phyloP scores from a whole-genome alignment of 2,888 invertebrate genomes.

The Dermolepida albohirtum region DNA sequence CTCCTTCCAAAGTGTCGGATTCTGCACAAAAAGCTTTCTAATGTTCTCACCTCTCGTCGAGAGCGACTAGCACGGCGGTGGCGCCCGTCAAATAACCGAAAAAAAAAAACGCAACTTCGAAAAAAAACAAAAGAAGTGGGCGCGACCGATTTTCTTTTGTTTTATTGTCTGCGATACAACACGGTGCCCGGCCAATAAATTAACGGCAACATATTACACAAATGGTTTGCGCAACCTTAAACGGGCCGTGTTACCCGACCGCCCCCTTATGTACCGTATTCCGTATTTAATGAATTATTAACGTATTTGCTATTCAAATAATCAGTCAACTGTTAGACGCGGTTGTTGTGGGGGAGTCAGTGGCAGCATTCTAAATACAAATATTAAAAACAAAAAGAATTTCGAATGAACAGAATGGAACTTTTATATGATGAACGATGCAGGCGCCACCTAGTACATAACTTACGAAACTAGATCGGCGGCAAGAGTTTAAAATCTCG shows the following conservation, averaged over 20 bases:
- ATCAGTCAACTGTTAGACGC: slow-evolving; percentile 6
- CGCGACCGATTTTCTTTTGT: slow-evolving; percentile 36
- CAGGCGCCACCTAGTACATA: slow-evolving; percentile 6
- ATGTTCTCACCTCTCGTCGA: slow-evolving; percentile 13
- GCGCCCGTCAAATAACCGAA: slow-evolving; percentile 14
- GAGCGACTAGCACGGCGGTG: slow-evolving; percentile 3
- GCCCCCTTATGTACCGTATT: slow-evolving; percentile 5
- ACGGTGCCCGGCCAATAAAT: slow-evolving; percentile 23
- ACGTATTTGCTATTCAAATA: slow-evolving; percentile 3
- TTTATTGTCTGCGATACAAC: slow-evolving; percentile 26
- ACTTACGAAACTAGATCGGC: slow-evolving; percentile 12
- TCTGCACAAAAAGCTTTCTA: slow-evolving; percentile 31
- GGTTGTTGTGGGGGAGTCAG: slow-evolving; percentile 5
- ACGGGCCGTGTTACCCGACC: not conserved
- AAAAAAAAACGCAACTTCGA: not conserved
- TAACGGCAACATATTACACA: slow-evolving; percentile 36
- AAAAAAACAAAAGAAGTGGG: slow-evolving; percentile 36
- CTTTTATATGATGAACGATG: slow-evolving; percentile 17
- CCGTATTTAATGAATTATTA: slow-evolving; percentile 36
- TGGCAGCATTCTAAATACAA: not conserved
- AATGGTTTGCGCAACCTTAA: slow-evolving; percentile 28
- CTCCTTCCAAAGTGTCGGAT: slow-evolving; percentile 14
- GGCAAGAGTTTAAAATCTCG: too few species aligned
- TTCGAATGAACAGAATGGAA: slow-evolving; percentile 8
- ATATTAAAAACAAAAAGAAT: not conserved